Evolutionary conservation across 2,113 vertebrate genomes (phyloP), one percentile per base, ranked within the genome.

Genomic region (Lonchura striata): DNA sequence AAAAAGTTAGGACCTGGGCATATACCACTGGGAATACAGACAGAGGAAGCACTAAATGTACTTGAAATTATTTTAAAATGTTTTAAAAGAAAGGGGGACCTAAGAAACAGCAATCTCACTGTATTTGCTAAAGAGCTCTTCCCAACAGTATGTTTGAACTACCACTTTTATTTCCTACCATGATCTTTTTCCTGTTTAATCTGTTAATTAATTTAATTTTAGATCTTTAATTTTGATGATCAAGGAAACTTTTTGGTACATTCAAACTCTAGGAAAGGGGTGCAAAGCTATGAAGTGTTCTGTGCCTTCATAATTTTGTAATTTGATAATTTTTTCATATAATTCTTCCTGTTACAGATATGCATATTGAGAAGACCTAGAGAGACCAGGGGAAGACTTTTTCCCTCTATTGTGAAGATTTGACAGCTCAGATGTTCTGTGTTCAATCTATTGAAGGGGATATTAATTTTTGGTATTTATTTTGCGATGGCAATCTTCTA

Each of bases 311-410:
- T 47, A 0, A 44, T 69, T 79, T 65, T 49, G 6, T 69, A 53
- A 56, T 42, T 20, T 42, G 14, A 10, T 83, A 11, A 6, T 69
- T 78, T 86, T 64, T 89, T 75, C 5, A 10, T 82, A 5, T 54
- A 75, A 70, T 75, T 86, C 13, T 95, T 94, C 5, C 13, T 90
- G 80, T 95, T 86, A 84, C 88, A 96, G 96, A 86, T 72, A 61
- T 82, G 15, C 91, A 90, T 53, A 84, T 86, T 61, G 92, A 91
- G 72, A 85, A 90, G 65, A 95, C 71, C 15, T 95, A 88, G 70
- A 69, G 50, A 78, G 68, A 96, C 15, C 8, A 81, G 5, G 9
- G 8, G n/a, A 89, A 94, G 41, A 27, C 50, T 57, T 52, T 79
- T 83, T 64, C 39, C 23, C 16, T 78, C 35, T 65, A 1, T 31